A percentile compares a stretch with the other conserved stretches of the same genome.
Conservation (phyloP, 2,797 vertebrate genomes). For the Sebastes cheni region DNA sequence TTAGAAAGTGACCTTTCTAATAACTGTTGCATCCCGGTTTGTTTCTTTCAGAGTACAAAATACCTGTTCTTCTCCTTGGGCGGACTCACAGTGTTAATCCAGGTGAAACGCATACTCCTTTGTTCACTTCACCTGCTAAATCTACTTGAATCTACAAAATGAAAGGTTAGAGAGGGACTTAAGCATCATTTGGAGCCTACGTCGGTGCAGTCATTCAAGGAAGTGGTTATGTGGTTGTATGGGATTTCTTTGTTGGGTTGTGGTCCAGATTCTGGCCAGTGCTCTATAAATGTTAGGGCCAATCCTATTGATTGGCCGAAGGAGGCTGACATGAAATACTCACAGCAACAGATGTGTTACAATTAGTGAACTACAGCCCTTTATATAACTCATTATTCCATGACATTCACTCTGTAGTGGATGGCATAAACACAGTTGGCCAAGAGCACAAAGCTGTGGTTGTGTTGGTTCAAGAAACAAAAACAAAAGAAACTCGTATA, state of each 20-base stretch:
- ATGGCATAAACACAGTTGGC: not conserved
- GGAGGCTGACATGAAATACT: not conserved
- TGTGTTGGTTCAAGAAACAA: not conserved
- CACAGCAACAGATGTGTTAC: not conserved
- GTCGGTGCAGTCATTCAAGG: not conserved
- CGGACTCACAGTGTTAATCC: not conserved
- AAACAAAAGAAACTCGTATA: not conserved
- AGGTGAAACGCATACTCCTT: constrained; percentile 12
- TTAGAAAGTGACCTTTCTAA: constrained; percentile 20
- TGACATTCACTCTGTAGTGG: not conserved
- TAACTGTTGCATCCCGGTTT: constrained; percentile 23
- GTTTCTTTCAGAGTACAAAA: constrained; percentile 2
- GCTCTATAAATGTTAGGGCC: not conserved
- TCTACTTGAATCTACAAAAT: not conserved
- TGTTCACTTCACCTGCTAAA: constrained; percentile 16
- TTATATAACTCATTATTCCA: not conserved
- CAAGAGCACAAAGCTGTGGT: not conserved
- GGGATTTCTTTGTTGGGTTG: not conserved
- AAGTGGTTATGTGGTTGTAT: not conserved
- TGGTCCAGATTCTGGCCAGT: not conserved
- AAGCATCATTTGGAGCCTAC: not conserved
- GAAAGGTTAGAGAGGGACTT: constrained; percentile 1
- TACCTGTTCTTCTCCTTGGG: not conserved
- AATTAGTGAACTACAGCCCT: not conserved
- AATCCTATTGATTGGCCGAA: not conserved